Evolutionary conservation across 2,888 invertebrate genomes (phyloP), one percentile per base, ranked within the genome.

Genomic region (Mimachlamys varia): DNA sequence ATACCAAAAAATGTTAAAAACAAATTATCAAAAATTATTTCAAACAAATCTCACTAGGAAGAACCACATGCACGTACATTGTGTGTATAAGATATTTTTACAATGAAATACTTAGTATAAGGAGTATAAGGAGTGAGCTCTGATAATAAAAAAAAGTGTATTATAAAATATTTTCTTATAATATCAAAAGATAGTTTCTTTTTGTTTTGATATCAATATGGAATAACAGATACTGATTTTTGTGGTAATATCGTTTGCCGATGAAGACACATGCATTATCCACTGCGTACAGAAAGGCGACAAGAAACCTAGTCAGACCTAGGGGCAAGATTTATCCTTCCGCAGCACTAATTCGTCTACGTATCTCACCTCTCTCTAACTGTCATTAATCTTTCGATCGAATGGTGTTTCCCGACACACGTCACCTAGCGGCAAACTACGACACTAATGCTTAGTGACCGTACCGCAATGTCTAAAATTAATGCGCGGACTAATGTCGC

Each of bases 401-500:
- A 22, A 76, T 76, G 76, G 76, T 76, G 76, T 76, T 15, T 76
- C 76, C 76, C 33, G 76, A 76, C 22, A 33, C 33, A 76, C 76
- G 76, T 27, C 76, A 33, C 76, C 76, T 76, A 27, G 76, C 76
- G 76, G 76, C 76, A 76, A 76, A 76, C 76, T 76, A 33, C 27
- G 33, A 33, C 33, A 76, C 33, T 22, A 76, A 76, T 76, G 76
- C 33, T 76, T 76, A 76, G 76, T 76, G 76, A 76, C 76, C 76
- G 76, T 76, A 76, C 76, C 76, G 33, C 76, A 3, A 33, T 76
- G 76, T 76, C 76, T 76, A 76, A 76, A 76, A 76, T 76, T 76
- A 76, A 76, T 76, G 76, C 27, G 27, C 76, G 33, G 33, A 33
- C 76, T 76, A 76, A 76, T 27, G 76, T 76, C 76, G 76, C 19